phyloP scores from a whole-genome alignment of 2,113 vertebrate species.

The Sclerurus mexicanus region DNA sequence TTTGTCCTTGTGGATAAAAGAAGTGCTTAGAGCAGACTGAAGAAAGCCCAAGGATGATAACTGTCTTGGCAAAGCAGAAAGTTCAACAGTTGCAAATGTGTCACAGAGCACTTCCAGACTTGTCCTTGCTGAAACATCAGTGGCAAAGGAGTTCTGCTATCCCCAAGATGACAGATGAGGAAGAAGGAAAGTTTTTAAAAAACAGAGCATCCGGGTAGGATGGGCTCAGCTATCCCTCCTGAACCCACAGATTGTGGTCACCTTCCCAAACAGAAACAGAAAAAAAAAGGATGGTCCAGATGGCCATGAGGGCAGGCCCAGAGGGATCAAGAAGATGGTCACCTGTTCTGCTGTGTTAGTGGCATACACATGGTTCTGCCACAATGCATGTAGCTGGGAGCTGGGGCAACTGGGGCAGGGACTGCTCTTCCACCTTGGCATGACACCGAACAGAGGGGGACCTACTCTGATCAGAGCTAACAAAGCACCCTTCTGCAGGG shows the following conservation, averaged over 20 bases:
- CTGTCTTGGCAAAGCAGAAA: not conserved
- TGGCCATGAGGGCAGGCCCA: not conserved
- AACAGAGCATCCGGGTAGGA: not conserved
- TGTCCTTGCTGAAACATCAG: not conserved
- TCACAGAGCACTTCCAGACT: not conserved
- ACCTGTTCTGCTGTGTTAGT: not conserved
- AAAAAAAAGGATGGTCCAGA: not conserved
- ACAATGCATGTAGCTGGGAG: rapidly evolving
- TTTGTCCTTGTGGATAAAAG: not conserved
- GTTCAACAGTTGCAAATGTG: not conserved
- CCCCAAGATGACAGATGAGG: not conserved
- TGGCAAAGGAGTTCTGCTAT: not conserved
- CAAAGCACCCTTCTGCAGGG: not conserved
- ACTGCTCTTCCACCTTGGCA: rapidly evolving
- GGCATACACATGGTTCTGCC: not conserved
- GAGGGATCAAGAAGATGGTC: not conserved
- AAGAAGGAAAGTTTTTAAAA: not conserved
- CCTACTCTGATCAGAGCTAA: not conserved
- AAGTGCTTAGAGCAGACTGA: not conserved
- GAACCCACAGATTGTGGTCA: not conserved
- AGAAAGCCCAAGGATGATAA: not conserved
- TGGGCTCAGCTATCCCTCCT: not conserved
- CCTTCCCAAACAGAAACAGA: not conserved
- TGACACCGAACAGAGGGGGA: not conserved
- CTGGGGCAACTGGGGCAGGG: not conserved